These are phyloP conservation scores for Eupithecia tripunctaria DNA, from an alignment of 2,888 invertebrate genomes.

Conservation along the genomic window DNA sequence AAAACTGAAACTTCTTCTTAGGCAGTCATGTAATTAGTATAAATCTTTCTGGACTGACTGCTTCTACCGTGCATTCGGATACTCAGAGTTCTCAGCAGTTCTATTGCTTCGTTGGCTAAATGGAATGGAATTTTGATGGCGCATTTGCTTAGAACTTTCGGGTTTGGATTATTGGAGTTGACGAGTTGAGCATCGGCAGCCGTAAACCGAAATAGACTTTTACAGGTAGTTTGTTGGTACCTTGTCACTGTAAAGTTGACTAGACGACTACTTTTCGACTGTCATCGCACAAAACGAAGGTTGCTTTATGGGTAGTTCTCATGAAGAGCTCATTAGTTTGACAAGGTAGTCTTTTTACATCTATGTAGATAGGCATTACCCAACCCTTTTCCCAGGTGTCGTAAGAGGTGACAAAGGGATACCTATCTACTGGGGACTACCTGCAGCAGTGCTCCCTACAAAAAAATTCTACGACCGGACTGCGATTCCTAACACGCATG, in stretches of 20 bases:
- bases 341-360: background rate
- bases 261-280: background rate
- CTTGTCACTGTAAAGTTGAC: background rate
- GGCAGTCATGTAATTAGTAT: background rate
- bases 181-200: conserved; percentile 2
- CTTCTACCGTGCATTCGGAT: background rate
- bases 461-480: too few species aligned
- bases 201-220: conserved; percentile 13
- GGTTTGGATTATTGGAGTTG: conserved; percentile 23
- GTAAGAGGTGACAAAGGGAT: too few species aligned
- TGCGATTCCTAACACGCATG: too few species aligned
- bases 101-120: conserved; percentile 30
- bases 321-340: background rate
- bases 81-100: conserved; percentile 6
- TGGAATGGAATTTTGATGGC: conserved; percentile 41
- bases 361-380: too few species aligned
- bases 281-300: background rate
- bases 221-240: background rate
- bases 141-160: conserved; percentile 33
- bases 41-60: background rate
- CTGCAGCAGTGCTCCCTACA: too few species aligned
- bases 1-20: background rate
- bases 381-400: too few species aligned
- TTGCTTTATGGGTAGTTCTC: too few species aligned
- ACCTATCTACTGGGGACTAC: too few species aligned